Conservation (phyloP, 2,113 vertebrate genomes). For the Hymenochirus boettgeri region DNA sequence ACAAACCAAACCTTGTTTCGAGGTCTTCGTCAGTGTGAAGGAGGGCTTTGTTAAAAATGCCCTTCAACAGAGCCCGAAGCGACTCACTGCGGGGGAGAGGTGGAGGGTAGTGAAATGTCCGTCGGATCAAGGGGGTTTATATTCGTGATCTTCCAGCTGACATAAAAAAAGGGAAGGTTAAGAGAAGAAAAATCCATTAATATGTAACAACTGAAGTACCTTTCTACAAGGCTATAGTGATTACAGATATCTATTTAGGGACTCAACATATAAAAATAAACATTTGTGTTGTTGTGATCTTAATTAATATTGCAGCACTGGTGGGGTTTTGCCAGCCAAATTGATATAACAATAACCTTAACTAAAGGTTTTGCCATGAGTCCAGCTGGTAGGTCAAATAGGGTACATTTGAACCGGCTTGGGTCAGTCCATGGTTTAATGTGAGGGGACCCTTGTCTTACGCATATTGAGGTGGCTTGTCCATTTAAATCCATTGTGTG, state of each 20-base stretch:
- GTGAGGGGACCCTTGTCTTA: conserved; percentile 81
- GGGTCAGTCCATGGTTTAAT: conserved; percentile 88
- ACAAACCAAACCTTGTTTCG: conserved; percentile 98
- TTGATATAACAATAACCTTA: conserved; percentile 72
- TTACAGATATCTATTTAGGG: no score
- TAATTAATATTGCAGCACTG: no score
- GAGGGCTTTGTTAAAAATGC: conserved; percentile 97
- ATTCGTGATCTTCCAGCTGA: conserved; percentile 93
- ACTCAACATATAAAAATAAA: no score
- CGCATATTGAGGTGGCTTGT: conserved; percentile 90
- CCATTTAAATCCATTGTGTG: conserved; percentile 92
- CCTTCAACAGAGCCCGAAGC: conserved; percentile 87
- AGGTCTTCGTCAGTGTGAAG: conserved; percentile 93
- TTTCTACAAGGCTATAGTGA: no score
- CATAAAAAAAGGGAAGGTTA: no score
- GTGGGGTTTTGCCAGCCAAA: no score
- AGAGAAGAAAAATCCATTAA: no score
- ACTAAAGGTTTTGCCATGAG: conserved; percentile 96
- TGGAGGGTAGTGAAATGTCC: conserved; percentile 92
- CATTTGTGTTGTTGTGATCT: no score
- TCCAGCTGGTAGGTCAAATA: conserved; percentile 96
- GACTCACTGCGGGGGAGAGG: conserved; percentile 97
- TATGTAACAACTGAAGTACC: no score
- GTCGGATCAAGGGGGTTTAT: conserved; percentile 95
- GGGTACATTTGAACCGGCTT: conserved; percentile 89